A percentile compares a stretch with the other conserved stretches of the same genome.
Conservation (phyloP, 1,140 invertebrate species). For the Euwallacea similis region DNA sequence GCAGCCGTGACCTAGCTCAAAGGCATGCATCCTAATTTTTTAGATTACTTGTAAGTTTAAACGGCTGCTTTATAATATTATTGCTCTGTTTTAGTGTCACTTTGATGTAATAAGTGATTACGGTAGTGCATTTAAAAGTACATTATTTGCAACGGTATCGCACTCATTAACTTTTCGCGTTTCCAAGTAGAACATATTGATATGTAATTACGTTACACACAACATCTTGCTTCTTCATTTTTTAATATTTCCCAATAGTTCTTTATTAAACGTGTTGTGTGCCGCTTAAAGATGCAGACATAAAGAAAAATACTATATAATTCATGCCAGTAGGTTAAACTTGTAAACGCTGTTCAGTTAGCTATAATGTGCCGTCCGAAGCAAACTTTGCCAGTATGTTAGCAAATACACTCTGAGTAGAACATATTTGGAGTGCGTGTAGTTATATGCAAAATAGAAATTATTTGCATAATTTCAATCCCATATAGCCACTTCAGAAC, state of each 20-base stretch:
- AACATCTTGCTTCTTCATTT: not conserved
- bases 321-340: conserved; percentile 27
- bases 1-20: no score
- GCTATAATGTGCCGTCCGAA: not conserved
- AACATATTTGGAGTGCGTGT: conserved; percentile 19
- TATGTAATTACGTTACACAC: not conserved
- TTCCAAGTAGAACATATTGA: not conserved
- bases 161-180: not conserved
- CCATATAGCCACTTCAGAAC: not conserved
- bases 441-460: conserved; percentile 19
- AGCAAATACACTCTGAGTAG: conserved; percentile 3
- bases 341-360: conserved; percentile 20
- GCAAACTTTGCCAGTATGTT: conserved; percentile 2
- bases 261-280: not conserved
- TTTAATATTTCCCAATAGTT: not conserved
- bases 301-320: conserved; percentile 1
- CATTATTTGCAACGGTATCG: not conserved
- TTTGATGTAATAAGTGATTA: no score
- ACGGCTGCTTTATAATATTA: no score
- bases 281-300: not conserved
- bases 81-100: no score
- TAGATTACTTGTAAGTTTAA: no score
- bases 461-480: conserved; percentile 24
- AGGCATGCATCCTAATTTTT: no score
- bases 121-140: not conserved